Base-by-base conservation (phyloP, 2,888 invertebrate genomes). In the Deilephila porcellus region DNA sequence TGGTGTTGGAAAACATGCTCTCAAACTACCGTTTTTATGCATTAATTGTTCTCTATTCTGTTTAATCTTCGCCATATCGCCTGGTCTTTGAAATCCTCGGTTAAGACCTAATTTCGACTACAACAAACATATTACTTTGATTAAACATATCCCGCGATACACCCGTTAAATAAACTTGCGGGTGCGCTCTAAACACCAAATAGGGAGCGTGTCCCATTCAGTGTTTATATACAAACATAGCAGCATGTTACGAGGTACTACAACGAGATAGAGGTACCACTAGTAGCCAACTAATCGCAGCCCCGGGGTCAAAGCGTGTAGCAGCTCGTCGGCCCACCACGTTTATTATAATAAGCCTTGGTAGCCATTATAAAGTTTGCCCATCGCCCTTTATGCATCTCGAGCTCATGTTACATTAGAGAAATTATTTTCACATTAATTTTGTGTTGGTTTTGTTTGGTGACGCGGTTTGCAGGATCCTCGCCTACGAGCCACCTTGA, bases 321-420 rank as follows among this genome's bases (percentile, higher is more conserved):
- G 86, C 83, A 87, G 86, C 88, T 86, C 85, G 85, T 79, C 87
- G 86, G 86, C 87, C 86, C 88, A 83, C 92, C 92, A 91, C 92
- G 92, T 91, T 93, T 93, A 94, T 93, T 93, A 91, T 93, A 93
- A 93, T 93, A 92, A 92, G 91, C 85, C 73, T 76, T 82, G 80
- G 87, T 86, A 86, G 82, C 89, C 83, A 91, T 93, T 91, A 91
- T 90, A 90, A 88, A 85, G 86, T 89, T 86, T 88, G 85, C 84
- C 88, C 90, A 88, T 90, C 90, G 89, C 87, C 90, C 88, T 88
- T 89, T 88, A 87, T 85, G 82, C 77, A 53, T 78, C 76, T 72
- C 77, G 75, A 74, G 73, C 72, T 74, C 74, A 75, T 74, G 77
- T 75, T 80, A 73, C 64, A 74, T 78, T 80, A 85, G 77, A 84